Evolutionary conservation across 2,797 vertebrate genomes (phyloP).

Genomic region (Staurois parvus): DNA sequence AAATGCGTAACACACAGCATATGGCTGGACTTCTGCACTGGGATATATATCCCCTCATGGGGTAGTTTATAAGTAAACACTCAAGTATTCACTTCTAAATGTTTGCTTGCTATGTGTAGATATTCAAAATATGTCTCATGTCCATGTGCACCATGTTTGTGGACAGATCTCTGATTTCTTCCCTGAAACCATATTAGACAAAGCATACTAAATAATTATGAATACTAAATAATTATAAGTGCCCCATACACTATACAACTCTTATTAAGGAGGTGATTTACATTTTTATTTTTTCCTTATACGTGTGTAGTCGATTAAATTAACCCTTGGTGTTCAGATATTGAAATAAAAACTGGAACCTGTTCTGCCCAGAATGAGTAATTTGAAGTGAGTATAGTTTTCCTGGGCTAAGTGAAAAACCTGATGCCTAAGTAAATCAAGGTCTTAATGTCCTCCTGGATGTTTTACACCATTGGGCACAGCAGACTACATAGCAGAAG

Average conservation of each 20-base stretch:
- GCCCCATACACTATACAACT: not conserved
- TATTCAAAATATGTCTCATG: not conserved
- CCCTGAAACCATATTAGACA: no score
- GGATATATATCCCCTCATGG: not conserved
- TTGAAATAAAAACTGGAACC: not conserved
- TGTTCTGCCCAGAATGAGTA: not conserved
- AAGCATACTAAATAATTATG: no score
- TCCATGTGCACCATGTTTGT: no score
- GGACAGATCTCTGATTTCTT: no score
- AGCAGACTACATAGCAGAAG: not conserved
- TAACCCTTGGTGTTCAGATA: not conserved
- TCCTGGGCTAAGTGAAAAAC: not conserved
- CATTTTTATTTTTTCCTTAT: not conserved
- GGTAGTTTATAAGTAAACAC: not conserved
- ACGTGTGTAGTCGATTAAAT: not conserved
- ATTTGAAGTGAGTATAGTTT: not conserved
- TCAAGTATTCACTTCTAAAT: not conserved
- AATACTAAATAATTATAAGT: no score
- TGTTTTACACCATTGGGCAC: not conserved
- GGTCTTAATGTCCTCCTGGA: not conserved
- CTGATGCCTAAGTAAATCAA: not conserved
- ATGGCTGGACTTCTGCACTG: not conserved
- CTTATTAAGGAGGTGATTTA: not conserved
- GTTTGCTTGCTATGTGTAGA: conserved; percentile 1
- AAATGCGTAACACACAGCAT: not conserved